Evolutionary conservation across 2,888 invertebrate species (phyloP).

Genomic region (Scotopteryx bipunctaria): DNA sequence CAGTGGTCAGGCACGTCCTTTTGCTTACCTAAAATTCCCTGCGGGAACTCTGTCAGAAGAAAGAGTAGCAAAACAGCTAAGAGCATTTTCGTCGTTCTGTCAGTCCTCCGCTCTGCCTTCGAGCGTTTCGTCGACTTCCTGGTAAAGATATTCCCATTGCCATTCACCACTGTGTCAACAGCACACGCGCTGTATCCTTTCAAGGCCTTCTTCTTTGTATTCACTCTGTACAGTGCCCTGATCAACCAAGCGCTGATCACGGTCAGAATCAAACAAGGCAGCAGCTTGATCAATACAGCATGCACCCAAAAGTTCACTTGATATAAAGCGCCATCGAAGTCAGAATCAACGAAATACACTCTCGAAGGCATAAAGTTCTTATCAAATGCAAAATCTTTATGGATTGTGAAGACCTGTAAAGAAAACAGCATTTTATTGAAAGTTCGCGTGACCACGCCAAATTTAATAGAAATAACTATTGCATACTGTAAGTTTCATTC

Average conservation of each 20-base stretch:
- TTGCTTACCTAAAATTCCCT: constrained; percentile 86
- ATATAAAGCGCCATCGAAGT: constrained; percentile 84
- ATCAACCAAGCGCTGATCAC: constrained; percentile 89
- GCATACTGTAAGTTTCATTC: constrained; percentile 2
- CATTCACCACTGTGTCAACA: constrained; percentile 59
- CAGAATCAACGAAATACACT: constrained; percentile 80
- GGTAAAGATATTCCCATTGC: constrained; percentile 68
- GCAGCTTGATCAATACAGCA: constrained; percentile 89
- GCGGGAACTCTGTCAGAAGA: constrained; percentile 94
- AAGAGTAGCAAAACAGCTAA: constrained; percentile 94
- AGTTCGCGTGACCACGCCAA: constrained; percentile 22
- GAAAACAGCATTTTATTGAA: constrained; percentile 23
- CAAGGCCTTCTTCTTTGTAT: constrained; percentile 85
- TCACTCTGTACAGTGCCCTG: constrained; percentile 87
- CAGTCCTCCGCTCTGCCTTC: constrained; percentile 78
- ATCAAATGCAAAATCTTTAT: constrained; percentile 62
- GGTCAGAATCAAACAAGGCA: constrained; percentile 91
- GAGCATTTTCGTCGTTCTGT: constrained; percentile 94
- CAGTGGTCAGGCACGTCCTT: too few species aligned
- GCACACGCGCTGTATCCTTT: constrained; percentile 77
- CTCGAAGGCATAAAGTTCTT: constrained; percentile 60
- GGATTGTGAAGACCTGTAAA: constrained; percentile 74
- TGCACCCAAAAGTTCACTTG: constrained; percentile 92
- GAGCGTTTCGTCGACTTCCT: constrained; percentile 69
- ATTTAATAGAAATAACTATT: background rate